Evolutionary conservation across 2,888 invertebrate genomes (phyloP).

Genomic region (Drepana falcataria): DNA sequence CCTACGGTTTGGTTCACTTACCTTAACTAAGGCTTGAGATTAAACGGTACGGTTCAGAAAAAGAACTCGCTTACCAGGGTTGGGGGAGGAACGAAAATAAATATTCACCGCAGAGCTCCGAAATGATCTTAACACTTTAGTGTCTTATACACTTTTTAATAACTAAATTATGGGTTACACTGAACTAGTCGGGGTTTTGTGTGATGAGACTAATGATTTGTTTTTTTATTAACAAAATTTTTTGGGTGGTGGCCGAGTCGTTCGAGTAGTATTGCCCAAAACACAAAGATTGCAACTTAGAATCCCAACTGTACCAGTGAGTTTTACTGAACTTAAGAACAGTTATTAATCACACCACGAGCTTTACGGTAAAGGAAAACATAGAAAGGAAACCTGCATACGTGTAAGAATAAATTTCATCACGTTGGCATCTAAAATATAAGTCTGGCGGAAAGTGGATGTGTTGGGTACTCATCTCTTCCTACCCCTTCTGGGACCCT

Average conservation of each 20-base stretch:
- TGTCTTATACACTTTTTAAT: slow-evolving; percentile 37
- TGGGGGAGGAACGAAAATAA: slow-evolving; percentile 27
- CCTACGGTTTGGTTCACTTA: slow-evolving; percentile 48
- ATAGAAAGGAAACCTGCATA: too few species aligned
- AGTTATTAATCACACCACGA: too few species aligned
- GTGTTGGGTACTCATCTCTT: too few species aligned
- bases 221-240: background rate
- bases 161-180: slow-evolving; percentile 38
- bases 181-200: slow-evolving; percentile 9
- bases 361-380: too few species aligned
- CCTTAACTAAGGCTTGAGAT: slow-evolving; percentile 47
- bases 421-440: too few species aligned
- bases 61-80: slow-evolving; percentile 20
- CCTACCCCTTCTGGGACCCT: too few species aligned
- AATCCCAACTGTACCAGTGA: too few species aligned
- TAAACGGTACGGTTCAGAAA: slow-evolving; percentile 39
- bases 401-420: too few species aligned
- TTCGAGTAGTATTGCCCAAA: too few species aligned
- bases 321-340: too few species aligned
- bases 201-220: slow-evolving; percentile 8
- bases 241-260: background rate
- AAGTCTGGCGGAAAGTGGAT: too few species aligned
- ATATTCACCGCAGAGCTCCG: slow-evolving; percentile 20
- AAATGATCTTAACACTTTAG: slow-evolving; percentile 41
- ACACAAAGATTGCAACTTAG: too few species aligned